Base-by-base conservation (phyloP, 2,888 invertebrate species). In the Ptychoptera albimana region DNA sequence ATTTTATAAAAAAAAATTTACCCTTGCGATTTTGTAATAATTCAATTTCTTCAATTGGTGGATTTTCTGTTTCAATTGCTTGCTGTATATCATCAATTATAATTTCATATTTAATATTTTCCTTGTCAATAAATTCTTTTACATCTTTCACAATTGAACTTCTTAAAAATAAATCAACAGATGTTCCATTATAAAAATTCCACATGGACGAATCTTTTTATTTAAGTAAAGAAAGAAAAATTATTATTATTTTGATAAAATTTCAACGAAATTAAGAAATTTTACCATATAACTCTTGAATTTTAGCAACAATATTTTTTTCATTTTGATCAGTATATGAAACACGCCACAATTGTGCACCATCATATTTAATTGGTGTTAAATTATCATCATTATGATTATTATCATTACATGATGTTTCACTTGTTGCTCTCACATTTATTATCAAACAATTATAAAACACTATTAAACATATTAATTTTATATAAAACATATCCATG, bases 21-120 rank as follows among this genome's bases (percentile, higher is more conserved):
- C 81, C 81, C 71, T 75, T 69, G 57, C 79, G 69, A 52, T 83
- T 78, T 53, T 79, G 75, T 42, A 83, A 71, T 37, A 72, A 59
- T 56, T 82, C 80, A 45, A 77, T 76, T 55, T 77, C 73, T 46
- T 75, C 74, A 12, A 75, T 64, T 3, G 74, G 71, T 39, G 84
- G 84, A 63, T 87, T 88, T 66, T 87, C 87, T 49, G 74, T 74
- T 52, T 86, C 75, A 49, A 88, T 87, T 40, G 79, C 79, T 54
- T 71, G 70, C 61, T 88, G 86, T 42, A 89, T 61, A 63, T 89
- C 80, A 42, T 79, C 73, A 54, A 88, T 84, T 38, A 84, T 64
- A n/a, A 87, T 68, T 43, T 78, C 71, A 57, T 73, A 83, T 15
- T 71, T 60, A 45, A 87, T 72, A 44, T 75, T 73, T 49, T 76